These are phyloP conservation scores for Hippoglossus stenolepis DNA, from an alignment of 2,113 vertebrate genomes.

Conservation along the genomic window DNA sequence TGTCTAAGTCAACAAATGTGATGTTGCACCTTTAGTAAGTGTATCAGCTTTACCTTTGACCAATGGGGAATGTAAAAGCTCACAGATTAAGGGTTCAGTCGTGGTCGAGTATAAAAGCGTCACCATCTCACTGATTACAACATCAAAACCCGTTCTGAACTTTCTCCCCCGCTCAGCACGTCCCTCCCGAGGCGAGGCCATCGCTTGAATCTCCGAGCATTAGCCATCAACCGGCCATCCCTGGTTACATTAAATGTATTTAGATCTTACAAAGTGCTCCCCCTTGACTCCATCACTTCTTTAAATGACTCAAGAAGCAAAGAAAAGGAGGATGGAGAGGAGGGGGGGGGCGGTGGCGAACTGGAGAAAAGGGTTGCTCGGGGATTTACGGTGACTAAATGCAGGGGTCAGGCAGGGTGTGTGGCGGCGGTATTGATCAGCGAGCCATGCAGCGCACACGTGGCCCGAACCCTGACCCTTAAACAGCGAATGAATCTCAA, in stretches of 20 bases:
- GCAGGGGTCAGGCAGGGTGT: slow-evolving; percentile 83
- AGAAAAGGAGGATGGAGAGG: slow-evolving; percentile 19
- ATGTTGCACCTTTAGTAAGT: neutral
- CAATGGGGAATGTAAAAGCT: neutral
- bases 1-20: neutral
- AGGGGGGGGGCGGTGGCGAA: neutral
- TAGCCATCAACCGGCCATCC: slow-evolving; percentile 66
- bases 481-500: slow-evolving; percentile 99
- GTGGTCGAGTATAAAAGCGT: neutral
- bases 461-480: slow-evolving; percentile 94
- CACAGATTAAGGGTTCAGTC: too few species aligned
- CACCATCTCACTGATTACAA: neutral
- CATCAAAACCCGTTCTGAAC: neutral
- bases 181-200: slow-evolving; percentile 53
- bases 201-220: slow-evolving; percentile 30
- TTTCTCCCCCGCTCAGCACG: slow-evolving; percentile 9
- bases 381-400: slow-evolving; percentile 91
- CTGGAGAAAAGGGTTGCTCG: slow-evolving; percentile 33
- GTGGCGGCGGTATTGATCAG: slow-evolving; percentile 89
- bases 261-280: slow-evolving; percentile 73
- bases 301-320: slow-evolving; percentile 69
- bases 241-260: slow-evolving; percentile 71
- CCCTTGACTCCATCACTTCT: slow-evolving; percentile 75
- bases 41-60: neutral
- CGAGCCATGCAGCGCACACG: slow-evolving; percentile 82